Base-by-base conservation (phyloP, 2,888 invertebrate genomes). In the Eueremaeus valkanovi region DNA sequence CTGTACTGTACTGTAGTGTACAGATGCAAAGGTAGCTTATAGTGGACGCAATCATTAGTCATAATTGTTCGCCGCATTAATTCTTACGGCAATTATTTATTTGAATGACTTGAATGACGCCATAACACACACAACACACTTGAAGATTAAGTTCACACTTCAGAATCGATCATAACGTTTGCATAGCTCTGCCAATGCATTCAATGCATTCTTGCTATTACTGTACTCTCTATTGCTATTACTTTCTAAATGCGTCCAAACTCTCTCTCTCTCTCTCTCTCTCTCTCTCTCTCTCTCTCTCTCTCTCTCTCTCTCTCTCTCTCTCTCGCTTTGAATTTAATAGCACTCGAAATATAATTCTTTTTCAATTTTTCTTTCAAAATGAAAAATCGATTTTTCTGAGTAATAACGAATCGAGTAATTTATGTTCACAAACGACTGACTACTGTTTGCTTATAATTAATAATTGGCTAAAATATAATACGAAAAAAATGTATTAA, bases 341-440 rank as follows among this genome's bases (percentile, higher is more conserved):
- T 55, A 55, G 3, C 55, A 55, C 24, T 27, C 21, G 55, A 55
- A 55, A 55, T 55, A 55, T 55, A 55, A 55, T 55, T 27, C 55
- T 21, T 55, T 27, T 18, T 3, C 18, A 51, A 9, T 55, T 55
- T 55, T 55, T 16, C 18, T 16, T 45, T 8, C 16, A 45, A 45
- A 45, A 45, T 45, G 9, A 45, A 45, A 45, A 45, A 45, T 45
- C 16, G 16, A 13, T 13, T 45, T 45, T 45, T 45, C 11, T 13
- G 3, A 16, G 18, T 16, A 45, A 45, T 13, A 45, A 45, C 16
- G n/a, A n/a, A n/a, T n/a, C n/a, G n/a, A 36, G 36, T 11, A 45
- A 45, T 45, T 45, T 45, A 11, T 45, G 18, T 45, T 45, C 18
- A 13, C 18, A 16, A 45, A 45, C 45, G 16, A 45, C 5, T 36